Evolutionary conservation across 1,140 invertebrate genomes (phyloP).

Genomic region (Eciton burchellii): DNA sequence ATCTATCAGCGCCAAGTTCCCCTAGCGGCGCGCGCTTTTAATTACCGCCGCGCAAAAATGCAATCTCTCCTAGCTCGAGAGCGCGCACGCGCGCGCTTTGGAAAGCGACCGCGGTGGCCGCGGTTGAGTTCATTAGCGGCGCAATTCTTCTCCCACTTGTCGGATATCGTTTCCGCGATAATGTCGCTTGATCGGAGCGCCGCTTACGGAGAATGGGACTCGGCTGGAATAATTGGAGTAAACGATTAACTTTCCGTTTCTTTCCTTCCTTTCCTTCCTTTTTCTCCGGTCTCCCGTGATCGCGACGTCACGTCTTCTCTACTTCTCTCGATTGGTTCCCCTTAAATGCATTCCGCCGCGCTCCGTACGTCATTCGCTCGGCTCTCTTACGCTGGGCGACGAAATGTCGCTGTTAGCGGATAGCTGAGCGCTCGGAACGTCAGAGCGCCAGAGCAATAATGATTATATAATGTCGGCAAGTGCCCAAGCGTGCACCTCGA

Average conservation of each 20-base stretch:
- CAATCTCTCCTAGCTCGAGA: conserved; percentile 30
- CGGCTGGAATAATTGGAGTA: conserved; percentile 3
- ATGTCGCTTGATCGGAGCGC: not conserved
- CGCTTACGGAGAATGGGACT: not conserved
- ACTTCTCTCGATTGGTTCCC: no score
- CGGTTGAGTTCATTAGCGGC: conserved; percentile 27
- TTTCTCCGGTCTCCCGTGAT: no score
- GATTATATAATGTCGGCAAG: no score
- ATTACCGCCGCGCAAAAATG: conserved; percentile 30
- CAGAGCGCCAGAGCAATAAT: no score
- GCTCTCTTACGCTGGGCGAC: not conserved
- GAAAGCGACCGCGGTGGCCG: conserved; percentile 9
- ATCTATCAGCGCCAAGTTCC: conserved; percentile 45
- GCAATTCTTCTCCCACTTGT: conserved; percentile 33
- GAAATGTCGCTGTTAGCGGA: no score
- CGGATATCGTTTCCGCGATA: conserved; percentile 3
- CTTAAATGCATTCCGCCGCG: no score
- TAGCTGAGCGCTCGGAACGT: no score
- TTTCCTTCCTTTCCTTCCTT: no score
- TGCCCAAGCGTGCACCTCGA: no score
- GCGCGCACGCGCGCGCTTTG: conserved; percentile 23
- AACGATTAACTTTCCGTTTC: no score
- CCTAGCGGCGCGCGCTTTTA: conserved; percentile 48
- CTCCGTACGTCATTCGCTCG: not conserved
- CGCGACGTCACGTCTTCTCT: no score